phyloP scores from a whole-genome alignment of 2,797 vertebrate species.

The Lindbergichthys nudifrons region DNA sequence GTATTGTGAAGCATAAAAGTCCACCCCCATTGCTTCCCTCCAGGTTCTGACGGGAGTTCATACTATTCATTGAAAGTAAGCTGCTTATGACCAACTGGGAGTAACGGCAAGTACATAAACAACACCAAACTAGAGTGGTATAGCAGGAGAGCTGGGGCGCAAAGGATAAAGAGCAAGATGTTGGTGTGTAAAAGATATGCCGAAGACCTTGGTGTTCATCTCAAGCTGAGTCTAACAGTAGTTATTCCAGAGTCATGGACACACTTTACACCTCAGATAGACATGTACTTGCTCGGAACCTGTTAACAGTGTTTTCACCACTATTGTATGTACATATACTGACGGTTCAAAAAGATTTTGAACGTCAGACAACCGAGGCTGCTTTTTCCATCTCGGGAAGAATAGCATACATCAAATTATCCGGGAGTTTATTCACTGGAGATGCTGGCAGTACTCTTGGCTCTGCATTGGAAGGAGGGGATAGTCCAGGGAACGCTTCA shows the following conservation, averaged over 20 bases:
- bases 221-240: conserved; percentile 15
- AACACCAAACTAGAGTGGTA: neutral
- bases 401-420: neutral
- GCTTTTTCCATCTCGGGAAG: neutral
- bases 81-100: conserved; percentile 9
- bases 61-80: conserved; percentile 1
- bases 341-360: neutral
- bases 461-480: neutral
- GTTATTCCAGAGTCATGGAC: conserved; percentile 13
- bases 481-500: neutral
- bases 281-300: neutral
- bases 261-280: neutral
- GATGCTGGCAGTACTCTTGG: conserved; percentile 4
- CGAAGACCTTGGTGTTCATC: conserved; percentile 17
- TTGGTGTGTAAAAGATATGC: conserved; percentile 5
- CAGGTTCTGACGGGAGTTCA: neutral
- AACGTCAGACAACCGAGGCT: neutral
- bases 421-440: neutral
- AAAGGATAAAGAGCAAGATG: conserved; percentile 11
- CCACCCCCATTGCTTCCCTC: neutral
- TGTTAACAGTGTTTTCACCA: neutral
- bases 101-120: neutral
- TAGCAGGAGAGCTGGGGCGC: neutral
- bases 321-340: neutral
- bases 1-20: too few relatives aligned